phyloP scores from a whole-genome alignment of 1,140 invertebrate species.

The Philaenus spumarius region DNA sequence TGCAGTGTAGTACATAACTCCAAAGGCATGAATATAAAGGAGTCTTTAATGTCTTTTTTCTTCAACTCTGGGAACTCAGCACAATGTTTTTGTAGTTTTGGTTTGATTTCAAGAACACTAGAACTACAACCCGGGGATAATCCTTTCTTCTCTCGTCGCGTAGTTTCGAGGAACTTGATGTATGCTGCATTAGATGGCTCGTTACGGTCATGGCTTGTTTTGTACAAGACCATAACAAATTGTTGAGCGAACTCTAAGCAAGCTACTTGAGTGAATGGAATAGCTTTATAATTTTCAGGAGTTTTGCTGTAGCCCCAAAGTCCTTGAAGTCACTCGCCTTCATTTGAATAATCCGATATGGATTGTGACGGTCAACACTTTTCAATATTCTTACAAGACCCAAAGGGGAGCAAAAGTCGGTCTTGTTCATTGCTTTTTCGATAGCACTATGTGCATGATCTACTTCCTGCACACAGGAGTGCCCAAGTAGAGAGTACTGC shows the following conservation, averaged over 20 bases:
- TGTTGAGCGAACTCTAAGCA: constrained; percentile 10
- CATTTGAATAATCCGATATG: constrained; percentile 21
- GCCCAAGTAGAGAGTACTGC: constrained; percentile 32
- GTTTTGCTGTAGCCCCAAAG: constrained; percentile 13
- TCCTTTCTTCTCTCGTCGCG: no score
- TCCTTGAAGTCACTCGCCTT: constrained; percentile 13
- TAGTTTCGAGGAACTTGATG: constrained; percentile 3
- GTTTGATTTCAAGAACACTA: constrained; percentile 1
- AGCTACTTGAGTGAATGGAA: constrained; percentile 18
- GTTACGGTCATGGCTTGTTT: constrained; percentile 9
- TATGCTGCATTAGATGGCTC: background rate
- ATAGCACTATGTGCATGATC: constrained; percentile 30
- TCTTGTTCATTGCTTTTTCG: constrained; percentile 27
- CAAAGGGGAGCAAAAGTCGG: constrained; percentile 24
- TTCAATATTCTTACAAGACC: constrained; percentile 23
- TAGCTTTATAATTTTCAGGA: constrained; percentile 20
- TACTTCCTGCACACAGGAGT: constrained; percentile 31
- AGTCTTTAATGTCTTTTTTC: constrained; percentile 3
- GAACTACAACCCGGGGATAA: no score
- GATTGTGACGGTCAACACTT: constrained; percentile 8
- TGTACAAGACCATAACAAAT: constrained; percentile 5
- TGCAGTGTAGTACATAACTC: background rate
- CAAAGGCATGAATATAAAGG: constrained; percentile 1
- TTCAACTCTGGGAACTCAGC: background rate
- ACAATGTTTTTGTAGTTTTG: background rate